phyloP scores from a whole-genome alignment of 2,113 vertebrate genomes.

The Oceanites oceanicus region DNA sequence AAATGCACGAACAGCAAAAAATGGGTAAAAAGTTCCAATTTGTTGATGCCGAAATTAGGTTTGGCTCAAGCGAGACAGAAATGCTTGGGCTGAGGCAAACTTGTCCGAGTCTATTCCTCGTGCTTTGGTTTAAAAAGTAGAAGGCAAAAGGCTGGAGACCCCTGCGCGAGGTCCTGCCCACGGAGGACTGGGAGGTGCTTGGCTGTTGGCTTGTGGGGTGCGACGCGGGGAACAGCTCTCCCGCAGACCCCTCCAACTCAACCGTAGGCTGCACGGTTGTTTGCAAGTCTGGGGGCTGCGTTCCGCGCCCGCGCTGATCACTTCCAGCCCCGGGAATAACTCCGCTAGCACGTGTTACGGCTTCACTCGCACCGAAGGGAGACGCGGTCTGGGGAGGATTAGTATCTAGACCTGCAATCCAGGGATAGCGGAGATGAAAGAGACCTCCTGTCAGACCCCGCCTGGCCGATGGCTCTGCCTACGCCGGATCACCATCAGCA shows the following conservation, averaged over 20 bases:
- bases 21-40: not conserved
- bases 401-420: not conserved
- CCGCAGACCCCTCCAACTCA: not conserved
- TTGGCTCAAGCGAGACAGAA: not conserved
- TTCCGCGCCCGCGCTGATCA: not conserved
- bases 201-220: not conserved
- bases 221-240: not conserved
- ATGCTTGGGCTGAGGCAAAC: not conserved
- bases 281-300: not conserved
- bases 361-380: accelerated
- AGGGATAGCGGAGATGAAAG: not conserved
- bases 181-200: not conserved
- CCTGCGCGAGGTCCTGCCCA: not conserved
- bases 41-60: not conserved
- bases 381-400: not conserved
- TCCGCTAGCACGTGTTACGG: accelerated
- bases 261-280: accelerated
- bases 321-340: not conserved
- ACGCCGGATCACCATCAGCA: not conserved
- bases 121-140: accelerated
- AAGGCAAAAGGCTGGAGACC: not conserved
- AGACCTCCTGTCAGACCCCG: not conserved
- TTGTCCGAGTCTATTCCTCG: not conserved
- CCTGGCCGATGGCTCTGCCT: not conserved
- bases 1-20: not conserved